Base-by-base conservation (phyloP, 64 coral and sea anemone genomes). In the Montipora efflorescens region DNA sequence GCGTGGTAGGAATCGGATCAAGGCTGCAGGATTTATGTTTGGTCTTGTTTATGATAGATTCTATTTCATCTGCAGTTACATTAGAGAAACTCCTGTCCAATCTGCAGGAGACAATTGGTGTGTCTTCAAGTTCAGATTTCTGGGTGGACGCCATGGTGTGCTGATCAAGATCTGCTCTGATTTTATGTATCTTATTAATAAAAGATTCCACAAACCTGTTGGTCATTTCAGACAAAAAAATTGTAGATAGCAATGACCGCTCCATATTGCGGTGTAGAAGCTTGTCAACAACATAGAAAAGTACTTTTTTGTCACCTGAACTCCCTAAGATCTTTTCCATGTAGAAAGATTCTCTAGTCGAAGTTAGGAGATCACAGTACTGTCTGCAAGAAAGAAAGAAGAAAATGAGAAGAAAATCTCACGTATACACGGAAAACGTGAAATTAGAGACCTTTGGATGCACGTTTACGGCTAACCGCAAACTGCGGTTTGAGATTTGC, bases 1-100 rank as follows among this genome's bases (percentile, higher is more conserved):
- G 75, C 75, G 3, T 77, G 59, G 52, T 83, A 5, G 80, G 80
- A 59, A 83, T 50, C 47, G 47, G 57, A 83, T 83, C 81, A 20
- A 83, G 81, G 7, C 50, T 83, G 47, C 81, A 83, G 15, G 57
- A 83, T 83, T 83, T 83, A 28, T 9, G 59, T 13, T 83, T 83
- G 19, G 25, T 22, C 25, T 8, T 75, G 73, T 18, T 36, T 77
- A 77, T 77, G 47, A 77, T 77, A n/a, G n/a, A 77, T 77, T 77
- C 75, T 48, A 45, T 83, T 83, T 52, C 57, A 15, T 57, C 25
- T 23, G 57, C 22, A 5, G 48, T 83, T 51, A 57, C 57, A 25
- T 4, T 50, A 59, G 80, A 83, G 14, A 83, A 59, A 52, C 80
- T 83, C 53, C 36, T 36, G 52, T 64, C 14, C 61, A 64, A 64